Evolutionary conservation across 2,113 vertebrate genomes (phyloP).

Genomic region (Cryptomyrus ogoouensis): DNA sequence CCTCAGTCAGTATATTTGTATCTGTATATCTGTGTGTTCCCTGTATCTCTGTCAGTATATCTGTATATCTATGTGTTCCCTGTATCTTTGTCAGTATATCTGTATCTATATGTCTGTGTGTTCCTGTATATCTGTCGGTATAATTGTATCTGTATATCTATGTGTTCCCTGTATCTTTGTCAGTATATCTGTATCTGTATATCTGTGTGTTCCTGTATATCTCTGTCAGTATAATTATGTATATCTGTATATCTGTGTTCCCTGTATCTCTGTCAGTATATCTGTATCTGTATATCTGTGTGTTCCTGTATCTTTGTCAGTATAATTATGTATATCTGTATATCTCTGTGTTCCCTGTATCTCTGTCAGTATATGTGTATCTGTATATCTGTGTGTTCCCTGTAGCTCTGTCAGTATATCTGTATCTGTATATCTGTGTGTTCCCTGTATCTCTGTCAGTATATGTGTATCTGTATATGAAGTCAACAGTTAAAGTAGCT

Average conservation of each 20-base stretch:
- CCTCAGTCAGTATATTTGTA: neutral
- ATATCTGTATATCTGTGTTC: neutral
- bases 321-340: neutral
- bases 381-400: neutral
- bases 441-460: neutral
- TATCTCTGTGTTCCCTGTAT: neutral
- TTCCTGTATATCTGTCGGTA: neutral
- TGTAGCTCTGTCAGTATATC: neutral
- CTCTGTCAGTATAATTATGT: neutral
- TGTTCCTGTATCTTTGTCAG: neutral
- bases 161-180: neutral
- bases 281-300: neutral
- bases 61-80: neutral
- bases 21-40: neutral
- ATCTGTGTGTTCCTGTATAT: neutral
- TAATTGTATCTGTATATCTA: neutral
- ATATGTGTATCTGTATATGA: neutral
- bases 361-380: neutral
- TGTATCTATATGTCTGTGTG: neutral
- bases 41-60: neutral
- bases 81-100: neutral
- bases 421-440: neutral
- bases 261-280: neutral
- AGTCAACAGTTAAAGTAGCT: too few relatives aligned
- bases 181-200: neutral